Evolutionary conservation across 2,113 vertebrate species (phyloP).

Genomic region (Centropus unirufus): DNA sequence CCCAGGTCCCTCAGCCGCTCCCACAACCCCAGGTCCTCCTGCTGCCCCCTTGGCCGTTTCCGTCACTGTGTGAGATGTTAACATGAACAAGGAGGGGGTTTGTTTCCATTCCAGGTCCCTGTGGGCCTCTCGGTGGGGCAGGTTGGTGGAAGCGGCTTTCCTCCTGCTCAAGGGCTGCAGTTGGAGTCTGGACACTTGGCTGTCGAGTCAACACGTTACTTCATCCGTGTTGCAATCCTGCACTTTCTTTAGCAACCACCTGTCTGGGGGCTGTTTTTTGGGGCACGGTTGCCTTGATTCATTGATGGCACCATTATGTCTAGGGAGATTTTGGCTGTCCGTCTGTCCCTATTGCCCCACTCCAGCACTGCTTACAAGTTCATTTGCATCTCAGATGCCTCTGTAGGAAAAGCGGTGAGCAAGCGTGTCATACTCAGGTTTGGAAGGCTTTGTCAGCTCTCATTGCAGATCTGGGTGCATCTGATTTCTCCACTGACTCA

Average conservation of each 20-base stretch:
- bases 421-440: accelerated
- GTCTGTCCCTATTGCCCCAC: not conserved
- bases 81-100: accelerated
- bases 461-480: accelerated
- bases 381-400: not conserved
- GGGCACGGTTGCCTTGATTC: not conserved
- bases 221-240: not conserved
- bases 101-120: not conserved
- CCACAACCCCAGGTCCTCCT: no score
- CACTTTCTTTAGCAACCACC: not conserved
- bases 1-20: no score
- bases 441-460: not conserved
- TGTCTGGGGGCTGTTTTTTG: not conserved
- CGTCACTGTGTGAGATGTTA: accelerated
- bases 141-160: not conserved
- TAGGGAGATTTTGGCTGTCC: not conserved
- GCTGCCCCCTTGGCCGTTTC: not conserved
- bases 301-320: not conserved
- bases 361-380: not conserved
- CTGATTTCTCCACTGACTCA: not conserved
- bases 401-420: not conserved
- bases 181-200: not conserved
- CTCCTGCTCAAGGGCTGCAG: not conserved
- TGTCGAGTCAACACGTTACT: not conserved
- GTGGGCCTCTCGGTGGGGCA: not conserved